Percentiles rank a stretch among this genome's conserved stretches.
Conservation (phyloP, 1,140 invertebrate species). For the Solenopsis invicta region DNA sequence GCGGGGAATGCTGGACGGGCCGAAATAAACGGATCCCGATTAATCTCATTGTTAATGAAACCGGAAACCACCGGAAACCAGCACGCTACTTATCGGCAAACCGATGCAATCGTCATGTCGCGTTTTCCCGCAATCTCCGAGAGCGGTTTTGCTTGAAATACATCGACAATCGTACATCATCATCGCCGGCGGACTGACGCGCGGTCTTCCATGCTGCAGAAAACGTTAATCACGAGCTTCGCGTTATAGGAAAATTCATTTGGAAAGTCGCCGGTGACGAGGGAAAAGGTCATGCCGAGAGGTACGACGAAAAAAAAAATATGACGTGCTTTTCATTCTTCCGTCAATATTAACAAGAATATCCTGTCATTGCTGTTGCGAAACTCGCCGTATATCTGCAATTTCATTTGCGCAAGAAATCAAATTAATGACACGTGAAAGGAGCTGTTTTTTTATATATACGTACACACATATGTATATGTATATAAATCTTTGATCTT, state of each 20-base stretch:
- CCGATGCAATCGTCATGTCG: slow-evolving; percentile 40
- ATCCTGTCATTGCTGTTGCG: not conserved
- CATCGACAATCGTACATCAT: slow-evolving; percentile 61
- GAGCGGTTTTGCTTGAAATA: slow-evolving; percentile 62
- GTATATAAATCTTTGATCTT: slow-evolving; percentile 11
- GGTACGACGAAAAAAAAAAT: not conserved
- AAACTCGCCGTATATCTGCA: not conserved
- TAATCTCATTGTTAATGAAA: slow-evolving; percentile 60
- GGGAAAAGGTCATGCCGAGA: not conserved
- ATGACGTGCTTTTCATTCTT: slow-evolving; percentile 1
- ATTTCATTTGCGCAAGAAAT: slow-evolving; percentile 10
- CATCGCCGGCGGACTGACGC: slow-evolving; percentile 24
- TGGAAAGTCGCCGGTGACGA: not conserved
- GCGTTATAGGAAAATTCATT: slow-evolving; percentile 50
- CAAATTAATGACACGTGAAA: not conserved
- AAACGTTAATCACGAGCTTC: not conserved
- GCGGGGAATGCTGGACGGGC: not conserved
- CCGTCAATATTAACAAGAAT: not conserved
- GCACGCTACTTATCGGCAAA: slow-evolving; percentile 48
- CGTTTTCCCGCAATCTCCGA: slow-evolving; percentile 49
- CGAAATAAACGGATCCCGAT: slow-evolving; percentile 48
- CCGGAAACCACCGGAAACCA: slow-evolving; percentile 55
- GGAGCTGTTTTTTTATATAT: not conserved
- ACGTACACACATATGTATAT: not conserved
- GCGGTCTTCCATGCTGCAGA: slow-evolving; percentile 48